These are phyloP conservation scores for Phymorhynchus buccinoides DNA, from an alignment of 1,140 invertebrate species.

Conservation along the genomic window DNA sequence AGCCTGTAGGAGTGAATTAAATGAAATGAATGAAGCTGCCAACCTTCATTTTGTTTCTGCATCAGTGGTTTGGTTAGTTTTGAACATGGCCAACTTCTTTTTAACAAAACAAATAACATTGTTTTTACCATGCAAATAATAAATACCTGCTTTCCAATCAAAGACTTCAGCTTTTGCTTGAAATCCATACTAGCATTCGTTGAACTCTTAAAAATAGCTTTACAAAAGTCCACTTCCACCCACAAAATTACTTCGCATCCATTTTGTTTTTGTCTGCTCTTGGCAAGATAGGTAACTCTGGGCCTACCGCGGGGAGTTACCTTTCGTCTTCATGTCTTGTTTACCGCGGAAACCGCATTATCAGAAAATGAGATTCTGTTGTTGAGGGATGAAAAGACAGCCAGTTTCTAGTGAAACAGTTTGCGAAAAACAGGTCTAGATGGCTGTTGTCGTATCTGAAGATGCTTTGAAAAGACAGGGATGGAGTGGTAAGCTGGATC, in stretches of 20 bases:
- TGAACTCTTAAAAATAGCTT: background rate
- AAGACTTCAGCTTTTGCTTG: constrained; percentile 62
- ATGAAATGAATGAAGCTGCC: too few relatives aligned
- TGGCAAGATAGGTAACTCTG: constrained; percentile 14
- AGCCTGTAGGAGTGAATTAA: too few relatives aligned
- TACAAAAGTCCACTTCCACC: constrained; percentile 14
- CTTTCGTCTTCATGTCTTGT: constrained; percentile 14
- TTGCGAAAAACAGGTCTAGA: background rate
- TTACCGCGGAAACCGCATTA: constrained; percentile 31
- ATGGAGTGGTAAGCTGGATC: constrained; percentile 50
- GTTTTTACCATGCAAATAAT: background rate
- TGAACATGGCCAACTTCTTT: too few relatives aligned
- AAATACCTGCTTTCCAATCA: constrained; percentile 61
- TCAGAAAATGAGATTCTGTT: background rate
- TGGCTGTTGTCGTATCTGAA: constrained; percentile 34
- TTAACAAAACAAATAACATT: background rate
- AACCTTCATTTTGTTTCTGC: too few relatives aligned
- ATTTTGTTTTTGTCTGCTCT: constrained; percentile 39
- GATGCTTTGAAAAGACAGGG: constrained; percentile 49
- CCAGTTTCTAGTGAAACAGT: background rate
- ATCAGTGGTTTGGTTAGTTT: too few relatives aligned
- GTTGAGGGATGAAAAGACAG: too few relatives aligned
- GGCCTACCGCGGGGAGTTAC: background rate
- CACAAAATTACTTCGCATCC: constrained; percentile 29
- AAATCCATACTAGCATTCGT: constrained; percentile 52